Conservation (phyloP, 2,113 vertebrate species). For the Onychostruthus taczanowskii region DNA sequence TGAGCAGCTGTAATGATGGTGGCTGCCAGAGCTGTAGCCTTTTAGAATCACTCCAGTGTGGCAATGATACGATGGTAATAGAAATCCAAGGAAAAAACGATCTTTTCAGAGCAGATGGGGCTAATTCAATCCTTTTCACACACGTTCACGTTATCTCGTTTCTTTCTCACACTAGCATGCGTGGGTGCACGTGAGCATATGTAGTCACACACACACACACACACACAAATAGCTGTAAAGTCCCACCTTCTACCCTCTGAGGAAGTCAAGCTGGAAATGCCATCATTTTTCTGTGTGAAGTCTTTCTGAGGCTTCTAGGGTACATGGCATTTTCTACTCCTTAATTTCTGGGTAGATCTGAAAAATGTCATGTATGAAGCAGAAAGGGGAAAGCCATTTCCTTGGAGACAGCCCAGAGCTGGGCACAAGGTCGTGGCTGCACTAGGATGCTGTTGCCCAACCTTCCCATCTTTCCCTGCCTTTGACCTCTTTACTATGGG, state of each 20-base stretch:
- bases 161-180: constrained; percentile 16
- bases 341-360: not conserved
- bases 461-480: not conserved
- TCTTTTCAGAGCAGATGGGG: constrained; percentile 8
- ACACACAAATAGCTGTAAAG: constrained; percentile 1
- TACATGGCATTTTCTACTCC: not conserved
- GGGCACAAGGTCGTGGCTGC: not conserved
- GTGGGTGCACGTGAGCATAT: constrained; percentile 40
- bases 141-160: not conserved
- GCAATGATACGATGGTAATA: not conserved
- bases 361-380: not conserved
- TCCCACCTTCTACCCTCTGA: not conserved
- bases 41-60: constrained; percentile 33
- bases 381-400: not conserved
- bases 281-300: not conserved
- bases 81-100: not conserved
- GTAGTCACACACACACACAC: not conserved
- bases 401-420: not conserved
- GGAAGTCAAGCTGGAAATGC: not conserved
- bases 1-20: constrained; percentile 40
- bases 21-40: constrained; percentile 26
- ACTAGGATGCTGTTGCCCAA: not conserved
- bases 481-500: not conserved
- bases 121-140: constrained; percentile 32
- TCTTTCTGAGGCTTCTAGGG: not conserved